Evolutionary conservation across 2,113 vertebrate species (phyloP).

Genomic region (Gobiocypris rarus): DNA sequence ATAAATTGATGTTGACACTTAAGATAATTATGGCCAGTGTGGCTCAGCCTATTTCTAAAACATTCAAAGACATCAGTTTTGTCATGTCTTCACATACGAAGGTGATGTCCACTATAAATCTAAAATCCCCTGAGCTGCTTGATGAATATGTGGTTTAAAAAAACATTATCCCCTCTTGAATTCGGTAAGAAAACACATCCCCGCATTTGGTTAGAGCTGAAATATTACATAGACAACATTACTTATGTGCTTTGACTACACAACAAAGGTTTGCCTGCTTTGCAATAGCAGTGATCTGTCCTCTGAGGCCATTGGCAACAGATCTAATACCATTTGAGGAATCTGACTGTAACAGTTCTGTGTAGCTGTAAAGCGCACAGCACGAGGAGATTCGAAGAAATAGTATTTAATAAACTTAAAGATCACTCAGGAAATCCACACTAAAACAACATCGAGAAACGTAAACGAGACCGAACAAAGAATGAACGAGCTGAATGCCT

Average conservation of each 20-base stretch:
- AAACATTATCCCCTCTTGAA: conserved; percentile 30
- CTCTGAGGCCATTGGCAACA: not conserved
- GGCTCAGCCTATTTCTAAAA: conserved; percentile 5
- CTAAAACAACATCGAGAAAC: too few species aligned
- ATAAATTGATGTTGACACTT: conserved; percentile 40
- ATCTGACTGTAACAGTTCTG: too few species aligned
- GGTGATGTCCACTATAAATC: not conserved
- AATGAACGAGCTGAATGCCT: too few species aligned
- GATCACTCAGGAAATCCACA: too few species aligned
- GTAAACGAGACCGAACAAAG: too few species aligned
- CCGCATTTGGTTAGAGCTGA: not conserved
- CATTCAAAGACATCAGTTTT: conserved; percentile 3
- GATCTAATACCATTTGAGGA: not conserved
- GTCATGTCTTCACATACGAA: not conserved
- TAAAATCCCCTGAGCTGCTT: not conserved
- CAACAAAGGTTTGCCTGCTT: not conserved
- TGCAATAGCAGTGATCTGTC: not conserved
- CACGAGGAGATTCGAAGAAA: too few species aligned
- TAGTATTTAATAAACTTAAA: too few species aligned
- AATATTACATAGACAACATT: conserved; percentile 23
- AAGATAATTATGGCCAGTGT: not conserved
- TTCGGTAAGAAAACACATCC: conserved; percentile 26
- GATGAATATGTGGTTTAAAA: conserved; percentile 29
- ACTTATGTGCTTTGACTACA: conserved; percentile 15
- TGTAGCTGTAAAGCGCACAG: too few species aligned